Conservation (phyloP, 2,888 invertebrate species). For the Standfussiana lucernea region DNA sequence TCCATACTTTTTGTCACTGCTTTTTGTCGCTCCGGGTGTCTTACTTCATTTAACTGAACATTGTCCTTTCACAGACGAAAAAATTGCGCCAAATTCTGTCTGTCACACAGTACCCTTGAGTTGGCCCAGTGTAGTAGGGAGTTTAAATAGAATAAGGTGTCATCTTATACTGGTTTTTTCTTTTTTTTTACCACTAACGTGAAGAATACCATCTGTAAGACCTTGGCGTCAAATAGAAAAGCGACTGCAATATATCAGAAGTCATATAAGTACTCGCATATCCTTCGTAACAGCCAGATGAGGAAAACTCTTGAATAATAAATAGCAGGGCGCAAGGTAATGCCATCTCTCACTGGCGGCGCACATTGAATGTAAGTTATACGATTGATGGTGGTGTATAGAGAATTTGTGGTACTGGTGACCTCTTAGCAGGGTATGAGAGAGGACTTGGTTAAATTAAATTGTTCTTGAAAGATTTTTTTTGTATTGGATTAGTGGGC, state of each 20-base stretch:
- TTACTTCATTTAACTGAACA: constrained; percentile 22
- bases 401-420: constrained; percentile 48
- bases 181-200: neutral
- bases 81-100: constrained; percentile 15
- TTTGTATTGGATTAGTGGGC: neutral
- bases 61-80: constrained; percentile 8
- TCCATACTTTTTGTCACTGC: constrained; percentile 25
- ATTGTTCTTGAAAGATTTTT: neutral
- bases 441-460: neutral
- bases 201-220: neutral
- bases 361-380: constrained; percentile 54
- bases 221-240: constrained; percentile 32
- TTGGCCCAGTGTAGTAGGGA: neutral
- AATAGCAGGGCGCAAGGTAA: constrained; percentile 58
- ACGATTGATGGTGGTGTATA: constrained; percentile 46
- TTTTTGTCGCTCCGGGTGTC: constrained; percentile 15
- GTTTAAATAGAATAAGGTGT: neutral
- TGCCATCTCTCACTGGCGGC: constrained; percentile 51
- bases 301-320: constrained; percentile 46
- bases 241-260: constrained; percentile 27
- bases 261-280: constrained; percentile 31
- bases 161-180: neutral
- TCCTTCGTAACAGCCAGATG: constrained; percentile 31
- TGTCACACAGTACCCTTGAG: neutral
- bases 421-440: neutral